Conservation (phyloP, 2,888 invertebrate species). For the Empis stercorea region DNA sequence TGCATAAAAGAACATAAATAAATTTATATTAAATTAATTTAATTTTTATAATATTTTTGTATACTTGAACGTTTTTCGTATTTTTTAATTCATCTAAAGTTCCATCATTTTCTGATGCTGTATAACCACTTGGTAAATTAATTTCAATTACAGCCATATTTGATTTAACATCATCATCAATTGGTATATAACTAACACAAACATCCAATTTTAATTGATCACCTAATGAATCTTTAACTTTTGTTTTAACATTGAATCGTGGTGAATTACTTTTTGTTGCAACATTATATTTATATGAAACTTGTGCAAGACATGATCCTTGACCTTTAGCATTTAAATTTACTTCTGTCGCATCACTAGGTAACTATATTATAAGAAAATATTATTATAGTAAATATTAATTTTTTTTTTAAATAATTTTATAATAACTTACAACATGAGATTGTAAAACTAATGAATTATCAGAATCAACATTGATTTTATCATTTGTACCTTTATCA, state of each 20-base stretch:
- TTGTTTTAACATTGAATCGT: constrained; percentile 71
- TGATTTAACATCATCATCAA: constrained; percentile 34
- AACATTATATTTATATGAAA: constrained; percentile 69
- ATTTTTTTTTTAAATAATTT: not conserved
- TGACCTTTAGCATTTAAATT: constrained; percentile 65
- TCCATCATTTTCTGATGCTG: constrained; percentile 37
- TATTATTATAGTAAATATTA: not conserved
- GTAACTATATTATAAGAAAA: constrained; percentile 16
- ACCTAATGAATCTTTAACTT: constrained; percentile 69
- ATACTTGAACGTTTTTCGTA: not conserved
- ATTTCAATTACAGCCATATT: constrained; percentile 89
- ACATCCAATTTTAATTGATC: constrained; percentile 68
- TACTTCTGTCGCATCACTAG: constrained; percentile 43
- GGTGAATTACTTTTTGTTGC: constrained; percentile 83
- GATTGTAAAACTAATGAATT: constrained; percentile 75
- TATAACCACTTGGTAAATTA: constrained; percentile 80
- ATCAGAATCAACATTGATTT: constrained; percentile 46
- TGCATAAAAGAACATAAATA: constrained; percentile 44
- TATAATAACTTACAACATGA: constrained; percentile 44
- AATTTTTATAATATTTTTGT: not conserved
- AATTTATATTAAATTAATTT: constrained; percentile 15
- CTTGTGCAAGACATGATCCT: constrained; percentile 65
- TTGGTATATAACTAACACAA: constrained; percentile 52
- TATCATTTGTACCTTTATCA: constrained; percentile 17
- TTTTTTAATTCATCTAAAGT: not conserved